Evolutionary conservation across 2,888 invertebrate genomes (phyloP), one percentile per base, ranked within the genome.

Genomic region (Rhogogaster chlorosoma): DNA sequence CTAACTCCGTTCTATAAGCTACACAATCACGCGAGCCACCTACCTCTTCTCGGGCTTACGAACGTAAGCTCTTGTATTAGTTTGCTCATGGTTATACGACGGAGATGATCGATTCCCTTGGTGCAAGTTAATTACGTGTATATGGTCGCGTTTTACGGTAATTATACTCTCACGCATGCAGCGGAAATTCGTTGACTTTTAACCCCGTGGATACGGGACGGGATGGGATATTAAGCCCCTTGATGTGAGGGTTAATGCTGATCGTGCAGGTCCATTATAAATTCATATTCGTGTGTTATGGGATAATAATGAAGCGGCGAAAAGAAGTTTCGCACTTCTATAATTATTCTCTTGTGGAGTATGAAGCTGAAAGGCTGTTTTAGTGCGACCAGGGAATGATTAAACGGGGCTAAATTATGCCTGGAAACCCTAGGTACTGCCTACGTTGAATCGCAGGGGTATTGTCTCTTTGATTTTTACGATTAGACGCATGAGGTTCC

Each of bases 401-500:
- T 53, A 26, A 61, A 61, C 3, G 61, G 22, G 61, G 26, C 26
- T 61, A 12, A 61, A 61, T 26, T 61, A 22, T 12, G 6, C 32
- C 26, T 32, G 67, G 5, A 32, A 67, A 61, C 61, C 61, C 10
- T 70, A 32, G 36, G 38, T 73, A 38, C n/a, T 10, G 22, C n/a
- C n/a, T 18, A 42, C 18, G 12, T 9, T 15, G 71, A 73, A 42
- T 61, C 26, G 42, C 42, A n/a, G 42, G 42, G 71, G 83, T 45
- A 83, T 67, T 83, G 45, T 45, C 67, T 67, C 42, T 67, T 67
- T 67, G 83, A 64, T 83, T 83, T 83, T 67, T 15, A 83, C 83
- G 67, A 67, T 83, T 80, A 64, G 80, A 80, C 77, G 26, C 38
- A n/a, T n/a, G 67, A 67, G 67, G 7, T 26, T 67, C 42, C 29